A percentile compares a stretch with the other conserved stretches of the same genome.
Conservation (phyloP, 2,888 invertebrate species). For the Sminthurides aquaticus region DNA sequence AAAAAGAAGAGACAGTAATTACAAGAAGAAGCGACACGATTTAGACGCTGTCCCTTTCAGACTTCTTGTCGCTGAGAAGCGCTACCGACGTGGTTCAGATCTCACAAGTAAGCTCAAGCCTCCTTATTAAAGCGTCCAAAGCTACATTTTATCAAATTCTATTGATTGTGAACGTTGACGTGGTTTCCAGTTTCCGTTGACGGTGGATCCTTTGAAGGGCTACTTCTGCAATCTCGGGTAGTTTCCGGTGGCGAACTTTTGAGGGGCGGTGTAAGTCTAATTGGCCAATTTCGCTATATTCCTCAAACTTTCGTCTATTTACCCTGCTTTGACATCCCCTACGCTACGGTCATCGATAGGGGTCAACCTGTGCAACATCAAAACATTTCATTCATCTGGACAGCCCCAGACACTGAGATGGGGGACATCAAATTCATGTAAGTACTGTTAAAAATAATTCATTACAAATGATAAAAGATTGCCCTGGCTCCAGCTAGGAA, state of each 20-base stretch:
- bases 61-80: constrained; percentile 29
- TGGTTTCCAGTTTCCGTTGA: constrained; percentile 37
- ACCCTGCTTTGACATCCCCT: constrained; percentile 37
- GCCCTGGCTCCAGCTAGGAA: too few relatives aligned
- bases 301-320: constrained; percentile 28
- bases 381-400: constrained; percentile 38
- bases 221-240: constrained; percentile 35
- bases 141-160: constrained; percentile 4
- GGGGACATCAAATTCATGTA: constrained; percentile 41
- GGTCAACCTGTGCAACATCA: constrained; percentile 31
- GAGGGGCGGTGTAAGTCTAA: constrained; percentile 33
- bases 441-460: background rate
- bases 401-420: constrained; percentile 35
- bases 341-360: constrained; percentile 36
- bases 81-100: constrained; percentile 36
- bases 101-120: constrained; percentile 27
- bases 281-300: constrained; percentile 37
- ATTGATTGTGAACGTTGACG: too few relatives aligned
- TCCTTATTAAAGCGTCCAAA: background rate
- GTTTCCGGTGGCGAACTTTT: constrained; percentile 24
- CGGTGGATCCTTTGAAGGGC: constrained; percentile 37
- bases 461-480: background rate
- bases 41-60: constrained; percentile 30
- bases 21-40: constrained; percentile 25
- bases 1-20: constrained; percentile 6